Conservation (phyloP, 2,113 vertebrate genomes). For the Coptodon bakossiorum region DNA sequence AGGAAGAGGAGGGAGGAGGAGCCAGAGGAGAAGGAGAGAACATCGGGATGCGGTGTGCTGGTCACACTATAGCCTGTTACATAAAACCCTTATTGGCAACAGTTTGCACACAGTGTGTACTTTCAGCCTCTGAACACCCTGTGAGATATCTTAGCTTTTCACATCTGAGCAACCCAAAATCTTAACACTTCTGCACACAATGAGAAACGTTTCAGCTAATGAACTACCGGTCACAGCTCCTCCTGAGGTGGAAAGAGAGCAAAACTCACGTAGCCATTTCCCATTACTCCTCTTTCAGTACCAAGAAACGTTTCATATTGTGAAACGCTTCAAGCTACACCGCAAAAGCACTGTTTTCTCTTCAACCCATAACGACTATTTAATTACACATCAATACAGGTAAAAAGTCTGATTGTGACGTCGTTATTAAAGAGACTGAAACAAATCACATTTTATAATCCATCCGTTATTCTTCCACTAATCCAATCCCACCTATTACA, state of each 20-base stretch:
- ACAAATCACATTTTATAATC: neutral
- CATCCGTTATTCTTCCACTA: neutral
- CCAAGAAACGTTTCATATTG: neutral
- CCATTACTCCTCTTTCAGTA: neutral
- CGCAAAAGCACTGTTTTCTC: neutral
- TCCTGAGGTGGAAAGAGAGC: neutral
- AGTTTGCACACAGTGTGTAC: neutral
- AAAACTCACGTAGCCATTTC: neutral
- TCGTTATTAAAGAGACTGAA: neutral
- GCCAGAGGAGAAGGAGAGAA: neutral
- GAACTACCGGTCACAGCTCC: neutral
- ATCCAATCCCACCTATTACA: neutral
- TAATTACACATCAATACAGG: neutral
- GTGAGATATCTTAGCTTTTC: neutral
- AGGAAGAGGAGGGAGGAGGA: neutral
- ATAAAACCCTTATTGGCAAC: neutral
- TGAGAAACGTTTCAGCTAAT: neutral
- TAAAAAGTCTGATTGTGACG: neutral
- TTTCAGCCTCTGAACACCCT: neutral
- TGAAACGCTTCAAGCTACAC: neutral
- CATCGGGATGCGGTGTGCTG: neutral
- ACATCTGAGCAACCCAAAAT: neutral
- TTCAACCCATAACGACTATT: neutral
- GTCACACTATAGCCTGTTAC: conserved; percentile 5
- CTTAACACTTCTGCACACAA: neutral